Evolutionary conservation across 2,797 vertebrate species (phyloP), one percentile per base, ranked within the genome.

Genomic region (Tapirus indicus): DNA sequence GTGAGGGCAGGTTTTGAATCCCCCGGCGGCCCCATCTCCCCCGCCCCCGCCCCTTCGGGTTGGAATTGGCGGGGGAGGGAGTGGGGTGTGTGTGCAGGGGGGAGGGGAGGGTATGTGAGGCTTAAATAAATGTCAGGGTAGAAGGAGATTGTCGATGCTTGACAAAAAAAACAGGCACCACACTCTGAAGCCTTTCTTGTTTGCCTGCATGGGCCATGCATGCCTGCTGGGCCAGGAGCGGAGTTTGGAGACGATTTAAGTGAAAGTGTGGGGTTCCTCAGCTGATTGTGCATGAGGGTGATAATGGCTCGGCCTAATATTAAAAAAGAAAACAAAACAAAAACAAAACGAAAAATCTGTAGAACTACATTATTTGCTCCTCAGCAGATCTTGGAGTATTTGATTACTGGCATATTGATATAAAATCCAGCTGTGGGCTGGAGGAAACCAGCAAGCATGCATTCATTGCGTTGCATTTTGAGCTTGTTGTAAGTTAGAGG

Each of bases 1-100:
- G 98, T 96, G 93, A 98, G 97, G 97, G 97, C 98, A 98, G 98
- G 98, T 91, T 97, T 95, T 94, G 93, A 96, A 93, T 97, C 97
- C 98, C 94, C 94, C 41, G 88, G 96, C 97, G 91, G 97, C 97
- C 95, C 79, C 93, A 1, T 71, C 90, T 83, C 96, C 96, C 85
- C 96, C 94, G 95, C 97, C 92, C 38, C 97, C 97, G 94, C 96
- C 97, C 78, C 88, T 64, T 62, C 52, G 94, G 96, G 97, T 86
- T 93, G 17, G 29, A 75, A 69, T 49, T 18, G 97, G 96, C 89
- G 89, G 96, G 89, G 97, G 96, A 93, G 95, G 95, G 95, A 88
- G 41, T 21, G 32, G 91, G 93, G 49, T 56, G 94, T 58, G 38
- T 29, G 21, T 52, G 64, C 1, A 9, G 69, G 49, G 82, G 97